A percentile compares a stretch with the other conserved stretches of the same genome.
Evolutionary conservation across 2,113 vertebrate species (phyloP).

Genomic region (Haliaeetus leucogaster): DNA sequence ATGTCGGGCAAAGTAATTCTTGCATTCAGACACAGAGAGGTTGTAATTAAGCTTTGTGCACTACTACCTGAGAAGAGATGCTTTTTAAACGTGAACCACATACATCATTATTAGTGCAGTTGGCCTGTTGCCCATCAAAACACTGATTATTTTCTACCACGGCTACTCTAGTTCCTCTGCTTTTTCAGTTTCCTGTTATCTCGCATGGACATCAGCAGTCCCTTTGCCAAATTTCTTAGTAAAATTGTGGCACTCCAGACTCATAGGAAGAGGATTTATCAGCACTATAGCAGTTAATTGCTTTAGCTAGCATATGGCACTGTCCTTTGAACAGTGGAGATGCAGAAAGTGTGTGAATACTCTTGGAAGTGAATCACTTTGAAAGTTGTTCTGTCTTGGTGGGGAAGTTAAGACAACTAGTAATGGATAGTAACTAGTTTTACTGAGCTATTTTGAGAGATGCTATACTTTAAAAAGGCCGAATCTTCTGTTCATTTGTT

Average conservation of each 20-base stretch:
- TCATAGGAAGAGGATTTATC: conserved; percentile 36
- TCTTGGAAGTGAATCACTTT: background rate
- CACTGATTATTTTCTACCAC: conserved; percentile 7
- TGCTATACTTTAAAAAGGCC: background rate
- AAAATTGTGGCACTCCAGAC: background rate
- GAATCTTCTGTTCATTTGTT: background rate
- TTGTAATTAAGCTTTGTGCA: background rate
- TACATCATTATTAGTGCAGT: conserved; percentile 7
- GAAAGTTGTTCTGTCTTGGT: background rate
- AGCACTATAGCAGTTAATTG: conserved; percentile 18
- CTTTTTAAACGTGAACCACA: background rate
- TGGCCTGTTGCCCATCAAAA: conserved; percentile 40
- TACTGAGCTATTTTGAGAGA: background rate
- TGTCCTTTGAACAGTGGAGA: background rate
- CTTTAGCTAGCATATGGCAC: conserved; percentile 1
- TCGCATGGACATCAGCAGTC: background rate
- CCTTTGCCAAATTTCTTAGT: conserved; percentile 34
- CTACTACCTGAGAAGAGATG: background rate
- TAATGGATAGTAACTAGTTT: background rate
- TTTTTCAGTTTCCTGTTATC: conserved; percentile 41
- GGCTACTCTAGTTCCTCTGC: conserved; percentile 27
- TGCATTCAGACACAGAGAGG: background rate
- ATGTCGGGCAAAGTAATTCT: background rate
- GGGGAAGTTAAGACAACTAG: background rate
- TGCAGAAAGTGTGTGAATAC: background rate